These are phyloP conservation scores for Acronicta alni DNA, from an alignment of 2,888 invertebrate genomes.

Conservation along the genomic window DNA sequence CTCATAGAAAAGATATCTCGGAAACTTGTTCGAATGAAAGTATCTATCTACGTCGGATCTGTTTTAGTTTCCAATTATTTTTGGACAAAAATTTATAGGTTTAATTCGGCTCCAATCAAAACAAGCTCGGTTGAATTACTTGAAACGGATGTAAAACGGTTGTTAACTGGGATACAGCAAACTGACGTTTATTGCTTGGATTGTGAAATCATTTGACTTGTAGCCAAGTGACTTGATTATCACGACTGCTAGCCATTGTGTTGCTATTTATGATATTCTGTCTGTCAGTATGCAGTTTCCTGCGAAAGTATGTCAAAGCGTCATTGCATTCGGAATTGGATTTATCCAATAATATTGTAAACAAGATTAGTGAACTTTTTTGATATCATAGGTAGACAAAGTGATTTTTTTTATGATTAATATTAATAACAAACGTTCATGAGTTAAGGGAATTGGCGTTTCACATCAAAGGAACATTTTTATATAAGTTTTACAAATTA, in stretches of 20 bases:
- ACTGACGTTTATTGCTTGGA: constrained; percentile 14
- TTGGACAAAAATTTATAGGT: constrained; percentile 38
- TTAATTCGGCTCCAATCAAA: constrained; percentile 47
- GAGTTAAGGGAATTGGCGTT: no score
- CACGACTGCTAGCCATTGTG: constrained; percentile 29
- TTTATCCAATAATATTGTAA: no score
- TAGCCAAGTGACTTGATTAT: constrained; percentile 49
- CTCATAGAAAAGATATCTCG: constrained; percentile 29
- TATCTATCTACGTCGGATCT: constrained; percentile 37
- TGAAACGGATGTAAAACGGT: constrained; percentile 23
- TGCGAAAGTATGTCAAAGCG: constrained; percentile 28
- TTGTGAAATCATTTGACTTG: constrained; percentile 39
- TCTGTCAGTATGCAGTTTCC: constrained; percentile 12
- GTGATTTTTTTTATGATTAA: no score
- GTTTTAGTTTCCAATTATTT: constrained; percentile 51
- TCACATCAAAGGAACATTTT: no score
- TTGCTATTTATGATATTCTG: constrained; percentile 20
- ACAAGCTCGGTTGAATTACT: constrained; percentile 40
- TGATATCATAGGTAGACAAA: no score
- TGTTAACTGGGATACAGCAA: constrained; percentile 30
- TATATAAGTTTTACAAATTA: no score
- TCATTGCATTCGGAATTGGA: constrained; percentile 1
- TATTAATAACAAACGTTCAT: no score
- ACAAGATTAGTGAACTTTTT: constrained; percentile 15
- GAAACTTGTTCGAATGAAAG: constrained; percentile 33